Conservation (phyloP, 2,113 vertebrate species). For the Motacilla tschutschensis region DNA sequence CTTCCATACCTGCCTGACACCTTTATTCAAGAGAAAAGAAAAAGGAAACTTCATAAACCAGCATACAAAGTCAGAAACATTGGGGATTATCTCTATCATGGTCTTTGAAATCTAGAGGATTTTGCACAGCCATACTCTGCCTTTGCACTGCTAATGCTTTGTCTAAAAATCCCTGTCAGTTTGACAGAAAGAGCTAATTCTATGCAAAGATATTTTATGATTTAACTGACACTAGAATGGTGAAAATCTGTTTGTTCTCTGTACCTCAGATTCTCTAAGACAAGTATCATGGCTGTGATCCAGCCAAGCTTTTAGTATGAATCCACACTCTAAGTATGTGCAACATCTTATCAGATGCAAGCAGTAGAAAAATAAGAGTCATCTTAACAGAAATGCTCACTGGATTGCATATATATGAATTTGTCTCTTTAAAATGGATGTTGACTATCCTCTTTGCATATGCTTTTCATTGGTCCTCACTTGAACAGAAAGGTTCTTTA, state of each 20-base stretch:
- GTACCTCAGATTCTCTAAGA: constrained; percentile 24
- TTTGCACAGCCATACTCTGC: not conserved
- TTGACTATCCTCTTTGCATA: not conserved
- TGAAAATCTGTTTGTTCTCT: constrained; percentile 29
- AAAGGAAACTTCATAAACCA: not conserved
- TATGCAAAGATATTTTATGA: constrained; percentile 25
- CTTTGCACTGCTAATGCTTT: not conserved
- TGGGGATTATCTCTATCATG: not conserved
- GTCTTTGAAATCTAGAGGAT: not conserved
- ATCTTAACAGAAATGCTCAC: not conserved
- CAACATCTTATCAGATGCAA: not conserved
- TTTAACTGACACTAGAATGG: constrained; percentile 13
- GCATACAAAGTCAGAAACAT: not conserved
- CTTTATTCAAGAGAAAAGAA: not conserved
- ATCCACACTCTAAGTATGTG: not conserved
- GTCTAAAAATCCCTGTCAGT: constrained; percentile 6
- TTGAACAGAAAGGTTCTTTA: not conserved
- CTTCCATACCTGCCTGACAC: not conserved
- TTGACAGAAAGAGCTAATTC: constrained; percentile 40
- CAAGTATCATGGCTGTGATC: not conserved
- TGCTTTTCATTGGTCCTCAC: not conserved
- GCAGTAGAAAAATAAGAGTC: not conserved
- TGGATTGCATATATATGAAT: not conserved
- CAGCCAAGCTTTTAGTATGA: not conserved
- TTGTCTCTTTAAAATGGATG: not conserved